Conservation (phyloP, 2,797 vertebrate species). For the Acropternis orthonyx region DNA sequence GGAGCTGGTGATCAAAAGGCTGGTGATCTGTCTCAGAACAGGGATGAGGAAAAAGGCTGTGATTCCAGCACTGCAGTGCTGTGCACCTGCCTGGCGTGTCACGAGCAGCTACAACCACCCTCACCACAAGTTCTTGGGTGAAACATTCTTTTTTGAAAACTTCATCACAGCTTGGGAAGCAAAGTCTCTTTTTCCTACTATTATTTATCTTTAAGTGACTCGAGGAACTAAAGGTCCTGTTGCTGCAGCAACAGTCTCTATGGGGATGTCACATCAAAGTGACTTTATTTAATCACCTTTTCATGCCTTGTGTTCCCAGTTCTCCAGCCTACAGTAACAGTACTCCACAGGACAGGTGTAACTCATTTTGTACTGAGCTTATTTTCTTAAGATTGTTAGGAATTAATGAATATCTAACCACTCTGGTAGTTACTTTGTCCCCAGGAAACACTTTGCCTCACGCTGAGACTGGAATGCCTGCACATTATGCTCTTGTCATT, state of each 20-base stretch:
- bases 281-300: conserved; percentile 9
- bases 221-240: background rate
- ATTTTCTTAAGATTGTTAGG: background rate
- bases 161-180: background rate
- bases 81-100: background rate
- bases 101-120: accelerated
- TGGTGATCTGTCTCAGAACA: background rate
- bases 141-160: background rate
- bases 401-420: background rate
- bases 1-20: background rate
- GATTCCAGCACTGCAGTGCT: background rate
- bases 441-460: background rate
- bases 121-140: background rate
- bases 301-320: background rate
- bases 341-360: background rate
- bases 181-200: background rate
- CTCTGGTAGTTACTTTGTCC: background rate
- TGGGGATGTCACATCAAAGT: conserved; percentile 19
- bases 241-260: conserved; percentile 26
- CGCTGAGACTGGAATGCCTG: background rate
- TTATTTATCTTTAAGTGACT: conserved; percentile 1
- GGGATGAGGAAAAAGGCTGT: background rate
- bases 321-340: background rate
- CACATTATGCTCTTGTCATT: background rate
- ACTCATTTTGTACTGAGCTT: background rate